Evolutionary conservation across 2,113 vertebrate species (phyloP).

Genomic region (Rhea pennata): DNA sequence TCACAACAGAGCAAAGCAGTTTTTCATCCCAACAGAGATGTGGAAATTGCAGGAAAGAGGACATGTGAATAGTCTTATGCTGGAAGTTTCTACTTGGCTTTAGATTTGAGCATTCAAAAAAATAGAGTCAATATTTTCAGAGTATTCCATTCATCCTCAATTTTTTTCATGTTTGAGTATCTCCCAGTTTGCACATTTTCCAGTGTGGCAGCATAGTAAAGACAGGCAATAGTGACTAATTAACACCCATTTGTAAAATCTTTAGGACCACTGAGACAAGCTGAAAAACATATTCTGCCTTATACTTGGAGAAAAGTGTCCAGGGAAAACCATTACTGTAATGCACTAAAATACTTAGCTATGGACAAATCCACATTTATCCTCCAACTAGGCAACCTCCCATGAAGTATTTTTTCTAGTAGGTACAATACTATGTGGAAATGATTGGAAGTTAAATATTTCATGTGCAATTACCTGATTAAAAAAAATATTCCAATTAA

Average conservation of each 20-base stretch:
- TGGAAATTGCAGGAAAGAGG: background rate
- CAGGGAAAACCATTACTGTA: background rate
- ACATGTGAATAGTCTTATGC: background rate
- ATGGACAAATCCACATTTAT: background rate
- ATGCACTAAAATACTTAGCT: background rate
- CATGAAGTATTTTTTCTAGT: background rate
- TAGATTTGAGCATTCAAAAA: background rate
- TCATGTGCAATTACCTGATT: background rate
- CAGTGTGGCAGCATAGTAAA: background rate
- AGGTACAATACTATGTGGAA: background rate
- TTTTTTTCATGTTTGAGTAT: background rate
- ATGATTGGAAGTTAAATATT: background rate
- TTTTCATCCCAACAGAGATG: background rate
- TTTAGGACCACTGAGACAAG: background rate
- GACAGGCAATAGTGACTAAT: background rate
- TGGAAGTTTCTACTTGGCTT: background rate
- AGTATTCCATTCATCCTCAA: background rate
- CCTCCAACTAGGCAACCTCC: background rate
- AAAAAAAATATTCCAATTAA: background rate
- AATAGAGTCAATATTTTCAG: background rate
- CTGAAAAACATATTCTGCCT: background rate
- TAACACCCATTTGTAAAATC: background rate
- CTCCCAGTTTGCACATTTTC: background rate
- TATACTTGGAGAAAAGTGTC: background rate
- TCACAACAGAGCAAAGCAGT: background rate